Percentiles rank a stretch among this genome's conserved stretches.
phyloP scores from a whole-genome alignment of 2,113 vertebrate species.

The Gopherus flavomarginatus region DNA sequence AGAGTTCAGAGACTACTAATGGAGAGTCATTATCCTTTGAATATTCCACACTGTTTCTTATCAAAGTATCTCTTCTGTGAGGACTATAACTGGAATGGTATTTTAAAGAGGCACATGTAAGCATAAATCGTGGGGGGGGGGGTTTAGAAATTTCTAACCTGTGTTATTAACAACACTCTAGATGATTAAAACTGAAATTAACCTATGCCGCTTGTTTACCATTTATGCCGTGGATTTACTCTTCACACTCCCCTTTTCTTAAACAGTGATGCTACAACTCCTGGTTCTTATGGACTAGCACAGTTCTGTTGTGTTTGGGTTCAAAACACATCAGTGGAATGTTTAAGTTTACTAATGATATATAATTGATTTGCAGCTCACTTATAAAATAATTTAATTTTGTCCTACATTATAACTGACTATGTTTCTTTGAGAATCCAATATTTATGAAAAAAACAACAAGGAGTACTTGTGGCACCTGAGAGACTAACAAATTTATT shows the following conservation, averaged over 20 bases:
- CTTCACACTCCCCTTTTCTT: neutral
- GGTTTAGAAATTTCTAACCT: conserved; percentile 9
- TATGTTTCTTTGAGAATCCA: neutral
- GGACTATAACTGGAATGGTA: neutral
- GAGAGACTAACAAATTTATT: no score
- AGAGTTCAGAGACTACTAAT: conserved; percentile 17
- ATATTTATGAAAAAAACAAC: neutral
- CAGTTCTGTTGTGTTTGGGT: neutral
- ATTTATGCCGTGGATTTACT: neutral
- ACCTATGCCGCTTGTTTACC: neutral
- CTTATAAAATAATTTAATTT: neutral
- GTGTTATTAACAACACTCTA: neutral
- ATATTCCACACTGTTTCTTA: conserved; percentile 35
- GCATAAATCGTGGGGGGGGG: neutral
- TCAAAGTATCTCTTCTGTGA: conserved; percentile 15
- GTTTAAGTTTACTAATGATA: neutral
- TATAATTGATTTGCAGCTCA: rapidly evolving
- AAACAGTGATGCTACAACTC: neutral
- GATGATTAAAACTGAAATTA: conserved; percentile 11
- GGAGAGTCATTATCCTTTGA: neutral
- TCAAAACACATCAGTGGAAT: neutral
- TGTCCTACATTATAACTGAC: neutral
- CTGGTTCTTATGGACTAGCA: neutral
- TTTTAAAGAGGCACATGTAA: neutral
- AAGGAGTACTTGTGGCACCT: no score